phyloP scores from a whole-genome alignment of 1,140 invertebrate genomes.

The Oedothorax gibbosus region DNA sequence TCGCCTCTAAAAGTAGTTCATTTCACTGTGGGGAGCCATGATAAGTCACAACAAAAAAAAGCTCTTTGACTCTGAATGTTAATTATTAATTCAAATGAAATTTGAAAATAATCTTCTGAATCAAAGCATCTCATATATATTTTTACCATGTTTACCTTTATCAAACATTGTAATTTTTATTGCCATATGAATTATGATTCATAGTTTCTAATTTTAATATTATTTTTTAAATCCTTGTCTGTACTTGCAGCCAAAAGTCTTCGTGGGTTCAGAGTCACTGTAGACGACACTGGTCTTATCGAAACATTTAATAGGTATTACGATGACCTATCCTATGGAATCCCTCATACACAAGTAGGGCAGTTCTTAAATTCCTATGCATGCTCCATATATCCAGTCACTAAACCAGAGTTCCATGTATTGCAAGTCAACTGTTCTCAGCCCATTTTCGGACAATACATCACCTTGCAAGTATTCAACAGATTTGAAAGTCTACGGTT shows the following conservation, averaged over 20 bases:
- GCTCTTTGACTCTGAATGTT: too few species aligned
- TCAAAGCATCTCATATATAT: too few species aligned
- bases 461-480: conserved; percentile 64
- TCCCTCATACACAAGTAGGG: conserved; percentile 60
- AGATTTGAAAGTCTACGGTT: conserved; percentile 63
- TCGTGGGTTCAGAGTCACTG: conserved; percentile 63
- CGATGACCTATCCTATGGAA: conserved; percentile 63
- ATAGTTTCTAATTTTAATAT: too few species aligned
- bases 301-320: conserved; percentile 60
- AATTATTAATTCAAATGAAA: too few species aligned
- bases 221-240: too few species aligned
- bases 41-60: too few species aligned
- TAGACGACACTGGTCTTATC: conserved; percentile 62
- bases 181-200: too few species aligned
- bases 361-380: conserved; percentile 63
- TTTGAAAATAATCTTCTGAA: too few species aligned
- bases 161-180: too few species aligned
- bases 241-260: conserved; percentile 60
- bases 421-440: conserved; percentile 63
- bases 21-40: too few species aligned
- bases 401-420: conserved; percentile 48
- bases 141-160: too few species aligned
- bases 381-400: conserved; percentile 62
- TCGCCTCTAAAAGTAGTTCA: too few species aligned
- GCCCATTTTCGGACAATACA: conserved; percentile 63